Evolutionary conservation across 2,113 vertebrate species (phyloP).

Genomic region (Strix uralensis): DNA sequence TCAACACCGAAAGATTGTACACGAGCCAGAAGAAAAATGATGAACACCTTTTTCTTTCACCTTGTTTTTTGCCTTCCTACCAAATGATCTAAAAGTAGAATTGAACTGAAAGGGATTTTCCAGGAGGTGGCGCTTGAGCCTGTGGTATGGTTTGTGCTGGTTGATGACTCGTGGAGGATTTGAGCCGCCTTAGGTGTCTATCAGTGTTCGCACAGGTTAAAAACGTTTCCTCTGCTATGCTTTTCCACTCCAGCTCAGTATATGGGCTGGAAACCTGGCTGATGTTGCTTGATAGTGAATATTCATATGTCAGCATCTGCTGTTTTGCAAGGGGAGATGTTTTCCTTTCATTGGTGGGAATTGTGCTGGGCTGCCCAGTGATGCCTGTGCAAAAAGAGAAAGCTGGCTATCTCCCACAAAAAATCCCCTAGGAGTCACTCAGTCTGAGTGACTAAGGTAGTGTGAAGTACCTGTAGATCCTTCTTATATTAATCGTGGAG

Average conservation of each 20-base stretch:
- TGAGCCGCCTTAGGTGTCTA: rapidly evolving
- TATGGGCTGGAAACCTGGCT: background rate
- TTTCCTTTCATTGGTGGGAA: background rate
- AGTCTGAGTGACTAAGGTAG: background rate
- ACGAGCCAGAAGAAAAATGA: background rate
- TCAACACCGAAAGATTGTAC: background rate
- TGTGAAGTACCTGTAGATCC: background rate
- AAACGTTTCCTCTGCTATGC: background rate
- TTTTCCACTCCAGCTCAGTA: background rate
- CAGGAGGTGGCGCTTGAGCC: conserved; percentile 67
- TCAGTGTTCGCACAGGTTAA: background rate
- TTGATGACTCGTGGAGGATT: background rate
- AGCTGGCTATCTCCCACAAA: rapidly evolving
- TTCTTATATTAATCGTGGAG: background rate
- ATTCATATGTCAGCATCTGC: background rate
- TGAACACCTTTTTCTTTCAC: background rate
- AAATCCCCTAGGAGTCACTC: background rate
- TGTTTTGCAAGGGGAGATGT: background rate
- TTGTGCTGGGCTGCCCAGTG: background rate
- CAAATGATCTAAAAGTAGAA: background rate
- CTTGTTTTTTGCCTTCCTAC: background rate
- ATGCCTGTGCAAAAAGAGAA: background rate
- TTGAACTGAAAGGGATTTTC: background rate
- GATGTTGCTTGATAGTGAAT: background rate
- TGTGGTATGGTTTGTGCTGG: background rate